Evolutionary conservation across 2,888 invertebrate species (phyloP), one percentile per base, ranked within the genome.

Genomic region (Platycheirus rosarum): DNA sequence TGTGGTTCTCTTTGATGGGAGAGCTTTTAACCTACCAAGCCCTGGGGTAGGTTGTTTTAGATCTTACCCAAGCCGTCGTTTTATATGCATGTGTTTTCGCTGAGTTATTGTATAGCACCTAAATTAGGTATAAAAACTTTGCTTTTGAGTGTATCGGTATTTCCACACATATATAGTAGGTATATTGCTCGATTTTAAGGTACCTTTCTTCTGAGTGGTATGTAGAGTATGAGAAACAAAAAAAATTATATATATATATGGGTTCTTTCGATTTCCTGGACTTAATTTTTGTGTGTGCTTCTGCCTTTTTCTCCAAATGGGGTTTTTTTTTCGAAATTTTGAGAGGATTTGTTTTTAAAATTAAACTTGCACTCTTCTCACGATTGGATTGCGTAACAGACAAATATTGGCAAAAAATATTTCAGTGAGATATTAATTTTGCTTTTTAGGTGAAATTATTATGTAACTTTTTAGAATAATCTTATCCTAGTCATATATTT

Each of bases 351-450:
- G 2, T 44, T 51, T 23, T 65, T 26, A 44, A 63, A 32, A 37
- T 26, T n/a, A 44, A 65, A 55, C 40, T 14, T 29, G 2, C 11
- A 20, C 26, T 63, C 23, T 37, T 63, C 40, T 60, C 44, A 60
- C 53, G 23, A 40, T 68, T 29, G 65, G 60, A 71, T 82, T 82
- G 82, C 82, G 77, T 82, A 82, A 82, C 77, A 68, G 46, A 69
- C 23, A 57, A 48, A 63, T 46, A 57, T 57, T 55, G 14, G 35
- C 14, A 11, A 35, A 26, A 48, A 35, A 40, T 37, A 23, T 37
- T n/a, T 71, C 14, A 11, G 5, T 40, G 55, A 13, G 32, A 63
- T n/a, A 29, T 32, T 60, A 32, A 46, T 13, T 60, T 13, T 53
- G 7, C 8, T 51, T 20, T 42, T 23, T 8, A 23, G 71, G 35